Evolutionary conservation across 2,113 vertebrate genomes (phyloP), one percentile per base, ranked within the genome.

Genomic region (Pan paniscus): DNA sequence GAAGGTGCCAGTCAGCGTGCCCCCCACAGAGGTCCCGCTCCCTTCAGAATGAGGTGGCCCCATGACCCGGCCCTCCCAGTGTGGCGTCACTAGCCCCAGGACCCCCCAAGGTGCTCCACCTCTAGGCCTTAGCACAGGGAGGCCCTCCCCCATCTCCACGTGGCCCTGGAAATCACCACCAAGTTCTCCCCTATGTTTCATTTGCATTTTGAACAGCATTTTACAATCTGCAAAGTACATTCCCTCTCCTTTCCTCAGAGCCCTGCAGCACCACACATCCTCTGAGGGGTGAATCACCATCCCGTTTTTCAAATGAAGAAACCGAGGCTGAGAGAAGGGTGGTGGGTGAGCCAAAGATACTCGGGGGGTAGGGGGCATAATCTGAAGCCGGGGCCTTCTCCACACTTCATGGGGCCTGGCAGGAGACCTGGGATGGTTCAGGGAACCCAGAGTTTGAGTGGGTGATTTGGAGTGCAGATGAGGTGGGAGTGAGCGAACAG

Each of bases 41-140:
- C 50, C 30, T 61, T 55, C 46, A 25, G 67, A 38, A 35, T 61
- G 18, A 81, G 80, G 5, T 0, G 5, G 14, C 32, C 18, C 52
- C 38, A 0, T 0, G 0, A 48, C 23, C 18, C 1, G 48, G 35
- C 59, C 32, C 18, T 27, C 81, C 67, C 43, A 1, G 14, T 0
- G 25, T 8, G 32, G 48, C 73, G 3, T 3, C 8, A 50, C 50
- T 23, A 11, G 13, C 30, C 32, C 46, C 2, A 64, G 40, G 16
- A 11, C 20, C 12, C 50, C 61, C 57, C 16, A 30, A 46, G 11
- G 9, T 18, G 57, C 68, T 67, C 43, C 4, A 14, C 52, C 85
- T 67, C 67, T 0, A 2, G 14, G 38, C 43, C 35, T 87, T 72
- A 12, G 57, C 79, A n/a, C 17, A 2, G 20, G 40, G 43, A 22